Evolutionary conservation across 2,797 vertebrate genomes (phyloP), one percentile per base, ranked within the genome.

Genomic region (Coreius guichenoti): DNA sequence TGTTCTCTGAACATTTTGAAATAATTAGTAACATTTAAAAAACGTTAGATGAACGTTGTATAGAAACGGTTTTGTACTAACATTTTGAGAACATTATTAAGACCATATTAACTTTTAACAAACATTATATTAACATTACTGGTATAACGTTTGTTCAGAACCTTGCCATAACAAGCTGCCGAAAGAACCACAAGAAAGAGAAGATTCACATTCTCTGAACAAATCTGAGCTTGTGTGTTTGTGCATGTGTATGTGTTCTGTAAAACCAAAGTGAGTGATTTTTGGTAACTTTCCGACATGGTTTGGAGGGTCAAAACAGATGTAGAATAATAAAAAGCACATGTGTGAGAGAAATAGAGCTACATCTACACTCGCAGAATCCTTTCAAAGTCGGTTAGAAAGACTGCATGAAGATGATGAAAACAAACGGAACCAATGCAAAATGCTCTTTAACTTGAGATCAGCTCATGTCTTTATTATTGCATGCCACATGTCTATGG

Each of bases 211-310:
- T 81, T 81, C 33, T n/a, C 14, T 19, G 16, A 78, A n/a, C 61
- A 80, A 68, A 43, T 84, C 82, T 69, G 61, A 67, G 73, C 45
- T 43, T 84, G 45, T 82, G 47, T 56, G 14, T 58, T 43, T 58
- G 51, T 76, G 29, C 61, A n/a, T 49, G 72, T 68, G 72, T 84
- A 43, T 63, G 63, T 33, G 49, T 33, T 72, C 39, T 75, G 51
- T 39, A 61, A 36, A 87, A 68, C 70, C 72, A 54, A 58, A 75
- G 79, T 33, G 83, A 84, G 82, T 39, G 86, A 87, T 43, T 49
- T 78, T 85, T 82, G 80, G 67, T 77, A 87, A 85, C 56, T 84
- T 85, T 84, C 86, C 83, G 80, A 82, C 69, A 78, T 87, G 63
- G n/a, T 77, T 70, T 84, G 79, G 45, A 51, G 78, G 72, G 51